Evolutionary conservation across 2,888 invertebrate species (phyloP), one percentile per base, ranked within the genome.

Genomic region (Orchesellides sinensis): DNA sequence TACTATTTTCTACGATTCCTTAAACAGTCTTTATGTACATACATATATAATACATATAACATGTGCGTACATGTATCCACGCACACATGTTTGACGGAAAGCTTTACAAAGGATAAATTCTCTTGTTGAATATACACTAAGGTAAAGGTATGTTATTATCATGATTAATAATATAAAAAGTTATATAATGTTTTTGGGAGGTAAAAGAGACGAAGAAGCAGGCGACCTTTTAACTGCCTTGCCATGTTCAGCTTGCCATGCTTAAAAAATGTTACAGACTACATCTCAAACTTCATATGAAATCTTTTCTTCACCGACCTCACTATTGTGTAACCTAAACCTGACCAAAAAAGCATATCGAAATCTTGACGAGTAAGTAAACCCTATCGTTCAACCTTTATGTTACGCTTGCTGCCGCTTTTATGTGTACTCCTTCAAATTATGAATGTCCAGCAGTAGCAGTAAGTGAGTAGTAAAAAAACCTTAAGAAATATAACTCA

Each of bases 261-360:
- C 52, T 52, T 3, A 8, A 21, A n/a, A 49, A 49, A 17, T 17
- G n/a, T 3, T 52, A 10, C 52, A n/a, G 29, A 69, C 68, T 52
- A 23, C 52, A 29, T 49, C 52, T 66, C 49, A 40, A 10, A 40
- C n/a, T 27, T 65, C 47, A 12, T 35, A 47, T 35, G 61, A 72
- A 65, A 63, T 45, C 35, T 32, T 19, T 40, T 6, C 10, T n/a
- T 40, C 61, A 45, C 54, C 45, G n/a, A 6, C 21, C 27, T 69
- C 29, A 40, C 21, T n/a, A 54, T 56, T 52, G 61, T 82, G 69
- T 82, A 82, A 82, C 74, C 19, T 40, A 75, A 82, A 75, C 81
- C 81, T 82, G 74, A 82, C 74, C 81, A 82, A 74, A 75, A 75
- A 82, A 63, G 81, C 74, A 82, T 81, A 68, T 74, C 73, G 69